A percentile compares a stretch with the other conserved stretches of the same genome.
These are phyloP conservation scores for Ecdyonurus torrentis DNA, from an alignment of 2,888 invertebrate species.

Conservation along the genomic window DNA sequence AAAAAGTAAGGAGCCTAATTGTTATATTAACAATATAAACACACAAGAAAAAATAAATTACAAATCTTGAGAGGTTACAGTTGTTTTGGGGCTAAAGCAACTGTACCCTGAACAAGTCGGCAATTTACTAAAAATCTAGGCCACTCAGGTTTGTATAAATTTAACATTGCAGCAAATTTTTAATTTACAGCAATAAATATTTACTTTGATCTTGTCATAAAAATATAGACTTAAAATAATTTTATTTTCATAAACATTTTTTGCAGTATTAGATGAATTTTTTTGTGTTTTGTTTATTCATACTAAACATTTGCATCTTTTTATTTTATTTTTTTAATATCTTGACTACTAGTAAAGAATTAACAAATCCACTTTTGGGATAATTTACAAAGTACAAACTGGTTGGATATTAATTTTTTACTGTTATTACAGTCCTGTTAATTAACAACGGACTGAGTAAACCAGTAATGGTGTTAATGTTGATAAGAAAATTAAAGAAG, in stretches of 20 bases:
- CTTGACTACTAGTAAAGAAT: not conserved
- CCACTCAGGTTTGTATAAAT: not conserved
- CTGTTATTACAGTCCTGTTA: too few relatives aligned
- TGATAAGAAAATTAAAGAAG: not conserved
- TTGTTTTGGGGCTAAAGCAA: not conserved
- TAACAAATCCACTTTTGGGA: not conserved
- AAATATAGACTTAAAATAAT: too few relatives aligned
- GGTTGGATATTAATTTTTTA: too few relatives aligned
- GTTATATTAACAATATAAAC: too few relatives aligned
- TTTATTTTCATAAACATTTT: too few relatives aligned
- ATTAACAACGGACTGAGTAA: too few relatives aligned
- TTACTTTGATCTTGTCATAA: too few relatives aligned
- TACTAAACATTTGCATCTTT: not conserved
- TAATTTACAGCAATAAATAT: too few relatives aligned
- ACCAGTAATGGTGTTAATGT: not conserved
- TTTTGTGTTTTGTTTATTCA: not conserved
- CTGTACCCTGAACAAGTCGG: not conserved
- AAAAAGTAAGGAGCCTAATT: too few relatives aligned
- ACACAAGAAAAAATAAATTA: too few relatives aligned
- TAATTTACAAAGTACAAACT: not conserved
- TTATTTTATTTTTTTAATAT: not conserved
- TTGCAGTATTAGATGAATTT: too few relatives aligned
- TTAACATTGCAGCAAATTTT: too few relatives aligned
- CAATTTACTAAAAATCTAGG: not conserved
- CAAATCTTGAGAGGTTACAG: not conserved